A percentile compares a stretch with the other conserved stretches of the same genome.
These are phyloP conservation scores for Rotaria macrura DNA, from an alignment of 2,888 invertebrate species.

Conservation along the genomic window DNA sequence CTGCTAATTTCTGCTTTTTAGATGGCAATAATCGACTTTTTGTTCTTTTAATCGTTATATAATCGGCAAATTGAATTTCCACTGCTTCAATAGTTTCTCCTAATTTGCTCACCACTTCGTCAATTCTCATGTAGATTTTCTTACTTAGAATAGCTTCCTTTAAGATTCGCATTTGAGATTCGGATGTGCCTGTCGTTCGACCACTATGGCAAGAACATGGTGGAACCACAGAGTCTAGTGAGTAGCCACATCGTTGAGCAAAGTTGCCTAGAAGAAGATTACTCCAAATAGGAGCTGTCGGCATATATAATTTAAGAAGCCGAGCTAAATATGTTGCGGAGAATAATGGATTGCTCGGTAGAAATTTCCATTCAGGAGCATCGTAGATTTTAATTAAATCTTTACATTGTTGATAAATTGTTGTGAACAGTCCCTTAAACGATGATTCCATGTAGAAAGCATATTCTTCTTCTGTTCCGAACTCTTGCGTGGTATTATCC, in stretches of 20 bases:
- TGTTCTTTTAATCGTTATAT: too few species aligned
- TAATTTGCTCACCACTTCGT: too few species aligned
- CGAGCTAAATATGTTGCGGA: not conserved
- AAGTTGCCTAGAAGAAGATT: not conserved
- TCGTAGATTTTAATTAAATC: not conserved
- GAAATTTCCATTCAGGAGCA: not conserved
- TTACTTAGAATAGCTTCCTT: too few species aligned
- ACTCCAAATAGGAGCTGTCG: not conserved
- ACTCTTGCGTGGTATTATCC: not conserved
- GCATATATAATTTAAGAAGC: not conserved
- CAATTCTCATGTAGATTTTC: too few species aligned
- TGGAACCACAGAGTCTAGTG: too few species aligned
- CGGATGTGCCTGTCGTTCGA: not conserved
- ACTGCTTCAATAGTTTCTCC: too few species aligned
- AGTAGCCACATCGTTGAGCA: not conserved
- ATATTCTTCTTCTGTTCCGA: not conserved
- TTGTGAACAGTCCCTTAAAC: not conserved
- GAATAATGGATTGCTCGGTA: not conserved
- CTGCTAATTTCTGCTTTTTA: too few species aligned
- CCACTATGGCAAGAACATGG: not conserved
- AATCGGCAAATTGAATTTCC: too few species aligned
- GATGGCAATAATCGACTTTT: too few species aligned
- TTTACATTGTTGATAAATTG: not conserved
- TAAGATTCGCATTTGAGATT: not conserved
- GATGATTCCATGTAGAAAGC: not conserved